Conservation (phyloP, 1,140 invertebrate genomes). For the Tribolium castaneum region DNA sequence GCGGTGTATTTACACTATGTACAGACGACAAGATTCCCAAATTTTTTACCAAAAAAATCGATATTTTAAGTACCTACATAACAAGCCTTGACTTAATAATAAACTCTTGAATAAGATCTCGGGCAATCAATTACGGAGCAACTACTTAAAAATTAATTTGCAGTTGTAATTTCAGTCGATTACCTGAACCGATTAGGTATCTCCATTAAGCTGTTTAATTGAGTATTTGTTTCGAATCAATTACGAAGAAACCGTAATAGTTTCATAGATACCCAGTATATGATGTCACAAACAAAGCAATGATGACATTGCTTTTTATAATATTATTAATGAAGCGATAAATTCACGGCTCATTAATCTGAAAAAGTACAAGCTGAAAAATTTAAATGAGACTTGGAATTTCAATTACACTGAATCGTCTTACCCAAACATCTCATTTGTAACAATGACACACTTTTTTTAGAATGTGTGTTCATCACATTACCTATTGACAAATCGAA, state of each 20-base stretch:
- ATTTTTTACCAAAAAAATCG: too few relatives aligned
- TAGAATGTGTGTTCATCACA: not conserved
- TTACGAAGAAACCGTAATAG: not conserved
- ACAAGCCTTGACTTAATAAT: too few relatives aligned
- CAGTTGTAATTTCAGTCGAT: too few relatives aligned
- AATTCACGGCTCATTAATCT: not conserved
- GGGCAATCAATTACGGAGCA: too few relatives aligned
- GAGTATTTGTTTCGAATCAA: too few relatives aligned
- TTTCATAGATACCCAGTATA: not conserved
- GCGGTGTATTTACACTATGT: not conserved
- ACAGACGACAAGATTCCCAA: not conserved
- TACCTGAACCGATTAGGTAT: too few relatives aligned
- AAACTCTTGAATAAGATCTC: too few relatives aligned
- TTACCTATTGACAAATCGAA: not conserved
- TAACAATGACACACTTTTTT: not conserved
- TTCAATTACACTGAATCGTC: not conserved
- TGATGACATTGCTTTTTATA: not conserved
- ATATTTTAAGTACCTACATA: too few relatives aligned
- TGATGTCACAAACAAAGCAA: not conserved
- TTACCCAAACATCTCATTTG: not conserved
- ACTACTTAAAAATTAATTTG: too few relatives aligned
- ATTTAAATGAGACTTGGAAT: not conserved
- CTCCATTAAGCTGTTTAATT: too few relatives aligned
- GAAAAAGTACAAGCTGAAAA: not conserved
- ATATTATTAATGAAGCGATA: not conserved